A percentile compares a stretch with the other conserved stretches of the same genome.
These are phyloP conservation scores for Solea senegalensis DNA, from an alignment of 2,113 vertebrate genomes.

Conservation along the genomic window DNA sequence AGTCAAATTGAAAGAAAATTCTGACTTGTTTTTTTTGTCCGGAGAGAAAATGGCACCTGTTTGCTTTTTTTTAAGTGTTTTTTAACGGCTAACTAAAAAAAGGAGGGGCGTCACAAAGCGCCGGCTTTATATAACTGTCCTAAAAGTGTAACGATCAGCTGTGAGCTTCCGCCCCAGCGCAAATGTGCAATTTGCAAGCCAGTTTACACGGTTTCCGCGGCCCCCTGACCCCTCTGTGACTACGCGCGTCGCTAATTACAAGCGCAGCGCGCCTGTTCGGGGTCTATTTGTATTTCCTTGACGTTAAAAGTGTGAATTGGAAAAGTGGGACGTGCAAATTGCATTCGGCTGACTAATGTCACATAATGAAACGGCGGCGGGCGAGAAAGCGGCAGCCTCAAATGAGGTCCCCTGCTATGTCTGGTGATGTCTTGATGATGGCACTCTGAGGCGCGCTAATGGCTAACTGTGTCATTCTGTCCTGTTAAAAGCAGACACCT, in stretches of 20 bases:
- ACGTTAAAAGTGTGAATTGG: slow-evolving; percentile 46
- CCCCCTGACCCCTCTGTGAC: slow-evolving; percentile 40
- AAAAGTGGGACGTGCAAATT: slow-evolving; percentile 61
- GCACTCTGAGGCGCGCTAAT: neutral
- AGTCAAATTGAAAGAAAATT: neutral
- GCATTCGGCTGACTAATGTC: slow-evolving; percentile 39
- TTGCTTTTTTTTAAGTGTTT: neutral
- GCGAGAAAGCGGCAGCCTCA: slow-evolving; percentile 32
- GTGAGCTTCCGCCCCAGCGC: slow-evolving; percentile 24
- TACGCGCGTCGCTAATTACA: slow-evolving; percentile 51
- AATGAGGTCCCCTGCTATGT: slow-evolving; percentile 26
- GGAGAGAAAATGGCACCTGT: slow-evolving; percentile 50
- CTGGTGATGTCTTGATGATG: slow-evolving; percentile 8
- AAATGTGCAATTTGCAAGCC: slow-evolving; percentile 58
- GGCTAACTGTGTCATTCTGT: slow-evolving; percentile 59
- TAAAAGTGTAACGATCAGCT: slow-evolving; percentile 22
- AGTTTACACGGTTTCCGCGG: slow-evolving; percentile 26
- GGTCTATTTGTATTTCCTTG: slow-evolving; percentile 44
- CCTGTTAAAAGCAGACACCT: slow-evolving; percentile 87
- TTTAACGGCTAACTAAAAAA: slow-evolving; percentile 36
- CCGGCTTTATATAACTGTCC: neutral
- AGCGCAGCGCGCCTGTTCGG: slow-evolving; percentile 41
- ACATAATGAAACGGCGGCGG: slow-evolving; percentile 24
- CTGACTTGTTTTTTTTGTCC: slow-evolving; percentile 8
- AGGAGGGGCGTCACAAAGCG: no score